These are phyloP conservation scores for Stercorarius parasiticus DNA, from an alignment of 2,113 vertebrate species.

Conservation along the genomic window DNA sequence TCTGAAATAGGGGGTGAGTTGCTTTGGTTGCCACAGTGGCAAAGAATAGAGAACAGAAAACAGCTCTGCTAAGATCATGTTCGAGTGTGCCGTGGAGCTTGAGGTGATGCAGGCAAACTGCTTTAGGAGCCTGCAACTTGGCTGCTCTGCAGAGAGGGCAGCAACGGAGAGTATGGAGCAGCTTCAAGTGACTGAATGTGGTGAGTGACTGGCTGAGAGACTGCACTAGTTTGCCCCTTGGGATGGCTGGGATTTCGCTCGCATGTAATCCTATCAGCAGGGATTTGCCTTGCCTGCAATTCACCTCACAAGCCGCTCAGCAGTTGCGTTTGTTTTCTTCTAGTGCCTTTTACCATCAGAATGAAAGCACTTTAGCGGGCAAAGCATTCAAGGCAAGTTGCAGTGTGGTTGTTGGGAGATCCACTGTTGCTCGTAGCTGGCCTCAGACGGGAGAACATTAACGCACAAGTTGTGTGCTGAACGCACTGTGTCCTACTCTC, in stretches of 20 bases:
- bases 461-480: fast-evolving
- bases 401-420: too few species aligned
- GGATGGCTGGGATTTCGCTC: not conserved
- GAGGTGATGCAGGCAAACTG: not conserved
- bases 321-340: not conserved
- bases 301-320: not conserved
- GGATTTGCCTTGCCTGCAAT: not conserved
- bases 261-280: not conserved
- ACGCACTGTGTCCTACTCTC: not conserved
- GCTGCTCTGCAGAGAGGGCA: not conserved
- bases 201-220: not conserved
- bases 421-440: fast-evolving
- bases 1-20: not conserved
- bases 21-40: not conserved
- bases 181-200: fast-evolving
- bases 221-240: not conserved
- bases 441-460: fast-evolving
- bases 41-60: not conserved
- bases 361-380: not conserved
- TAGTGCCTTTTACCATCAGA: constrained; percentile 35
- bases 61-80: not conserved
- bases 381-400: fast-evolving
- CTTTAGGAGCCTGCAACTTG: not conserved
- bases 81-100: fast-evolving
- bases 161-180: not conserved